Conservation (phyloP, 2,888 invertebrate genomes). For the Prosapia bicincta region DNA sequence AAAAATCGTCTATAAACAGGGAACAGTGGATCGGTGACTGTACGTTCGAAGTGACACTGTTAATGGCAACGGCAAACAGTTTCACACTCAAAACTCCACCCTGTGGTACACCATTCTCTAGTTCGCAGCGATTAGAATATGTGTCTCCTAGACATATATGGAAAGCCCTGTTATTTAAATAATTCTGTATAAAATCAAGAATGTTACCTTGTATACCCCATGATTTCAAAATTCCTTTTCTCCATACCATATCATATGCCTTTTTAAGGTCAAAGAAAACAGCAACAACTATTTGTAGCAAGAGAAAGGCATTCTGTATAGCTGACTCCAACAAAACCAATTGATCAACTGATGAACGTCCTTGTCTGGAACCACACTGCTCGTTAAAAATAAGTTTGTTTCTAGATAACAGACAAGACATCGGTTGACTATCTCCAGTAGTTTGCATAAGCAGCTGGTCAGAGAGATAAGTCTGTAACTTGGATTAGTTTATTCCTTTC, state of each 20-base stretch:
- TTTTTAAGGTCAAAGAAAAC: conserved; percentile 1
- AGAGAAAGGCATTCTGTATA: neutral
- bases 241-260: conserved; percentile 1
- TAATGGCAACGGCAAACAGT: neutral
- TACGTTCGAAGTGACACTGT: neutral
- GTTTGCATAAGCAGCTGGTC: too few species aligned
- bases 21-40: neutral
- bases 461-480: too few species aligned
- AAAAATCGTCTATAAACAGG: conserved; percentile 1
- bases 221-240: neutral
- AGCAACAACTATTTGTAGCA: neutral
- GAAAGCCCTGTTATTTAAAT: neutral
- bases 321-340: too few species aligned
- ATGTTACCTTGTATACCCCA: neutral
- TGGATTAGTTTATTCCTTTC: too few species aligned
- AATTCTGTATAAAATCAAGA: neutral
- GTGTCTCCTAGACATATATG: neutral
- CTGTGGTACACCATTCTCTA: conserved; percentile 2
- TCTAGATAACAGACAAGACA: too few species aligned
- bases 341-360: too few species aligned
- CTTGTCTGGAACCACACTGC: too few species aligned
- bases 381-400: too few species aligned
- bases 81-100: neutral
- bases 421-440: too few species aligned
- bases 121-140: neutral